Base-by-base conservation (phyloP, 2,888 invertebrate species). In the Thereva nobilitata region DNA sequence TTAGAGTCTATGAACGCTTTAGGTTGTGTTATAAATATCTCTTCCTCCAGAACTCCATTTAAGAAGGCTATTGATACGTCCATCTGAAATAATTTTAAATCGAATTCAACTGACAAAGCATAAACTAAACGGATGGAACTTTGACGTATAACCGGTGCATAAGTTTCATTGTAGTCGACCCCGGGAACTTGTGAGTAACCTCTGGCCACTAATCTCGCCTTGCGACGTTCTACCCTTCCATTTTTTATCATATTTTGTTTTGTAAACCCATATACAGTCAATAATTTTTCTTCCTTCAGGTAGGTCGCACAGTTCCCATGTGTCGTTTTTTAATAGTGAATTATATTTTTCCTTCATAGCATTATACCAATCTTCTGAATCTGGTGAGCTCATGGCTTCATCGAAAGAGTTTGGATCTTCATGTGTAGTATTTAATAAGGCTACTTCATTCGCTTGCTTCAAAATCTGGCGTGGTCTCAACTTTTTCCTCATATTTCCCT, bases 31-130 rank as follows among this genome's bases (percentile, higher is more conserved):
- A 10, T 47, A 47, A 12, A 47, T 12, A 47, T 47, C 23, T 47
- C 47, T 5, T 47, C 47, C 47, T 47, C 47, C n/a, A 61, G 64
- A 56, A 57, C 34, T 4, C 70, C 70, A 35, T 70, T 56, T 23
- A 70, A 41, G 56, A 70, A 71, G 37, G 69, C 71, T 3, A 67
- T 64, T 50, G 56, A 64, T 7, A 70, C 67, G 55, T 71, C 69
- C 49, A 69, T 55, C 40, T 68, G 53, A 6, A 42, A 50, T 7
- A 66, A 49, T 5, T 55, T 59, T 38, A 67, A 66, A 40, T 64
- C 66, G 59, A 65, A 10, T 64, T 68, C 52, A 7, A 57, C 69
- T n/a, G 70, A 63, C 7, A 70, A 53, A 7, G 53, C 68, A n/a
- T 67, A 59, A 35, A 68, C 50, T 9, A 67, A 59, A 4, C 69